Percentiles rank a stretch among this genome's conserved stretches.
Evolutionary conservation across 37 sponge, comb jelly and placozoan genomes (phyloP).

Genomic region (Geodia barretti): DNA sequence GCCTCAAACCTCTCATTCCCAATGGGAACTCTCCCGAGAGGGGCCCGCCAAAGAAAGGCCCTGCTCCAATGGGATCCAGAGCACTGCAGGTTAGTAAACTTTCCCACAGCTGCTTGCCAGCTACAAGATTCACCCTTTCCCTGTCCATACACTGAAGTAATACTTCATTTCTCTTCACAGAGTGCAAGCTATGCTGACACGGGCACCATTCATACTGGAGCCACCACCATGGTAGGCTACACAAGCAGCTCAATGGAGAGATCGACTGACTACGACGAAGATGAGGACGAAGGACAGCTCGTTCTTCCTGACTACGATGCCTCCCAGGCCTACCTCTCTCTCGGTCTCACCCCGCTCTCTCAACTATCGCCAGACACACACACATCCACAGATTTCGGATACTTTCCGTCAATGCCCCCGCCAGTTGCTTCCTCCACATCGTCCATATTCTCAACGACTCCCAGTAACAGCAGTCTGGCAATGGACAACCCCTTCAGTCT

Average conservation of each 20-base stretch:
- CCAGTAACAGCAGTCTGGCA: slow-evolving; percentile 1
- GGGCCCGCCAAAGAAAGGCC: neutral
- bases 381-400: slow-evolving; percentile 29
- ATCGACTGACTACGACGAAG: slow-evolving; percentile 41
- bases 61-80: neutral
- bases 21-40: neutral
- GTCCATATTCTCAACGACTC: neutral
- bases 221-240: neutral
- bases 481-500: slow-evolving; percentile 35
- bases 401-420: slow-evolving; percentile 77
- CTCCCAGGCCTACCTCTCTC: slow-evolving; percentile 74
- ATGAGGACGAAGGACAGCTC: slow-evolving; percentile 54
- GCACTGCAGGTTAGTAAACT: neutral
- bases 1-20: neutral
- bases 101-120: too few species aligned
- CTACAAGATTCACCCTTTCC: too few species aligned
- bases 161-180: too few species aligned
- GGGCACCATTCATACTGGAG: neutral
- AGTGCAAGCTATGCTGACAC: neutral
- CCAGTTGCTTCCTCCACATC: slow-evolving; percentile 47
- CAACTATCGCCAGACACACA: slow-evolving; percentile 69
- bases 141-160: too few species aligned
- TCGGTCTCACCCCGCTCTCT: slow-evolving; percentile 84
- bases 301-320: slow-evolving; percentile 41
- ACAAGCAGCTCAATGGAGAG: neutral